Conservation (phyloP, 2,113 vertebrate genomes). For the Daubentonia madagascariensis region DNA sequence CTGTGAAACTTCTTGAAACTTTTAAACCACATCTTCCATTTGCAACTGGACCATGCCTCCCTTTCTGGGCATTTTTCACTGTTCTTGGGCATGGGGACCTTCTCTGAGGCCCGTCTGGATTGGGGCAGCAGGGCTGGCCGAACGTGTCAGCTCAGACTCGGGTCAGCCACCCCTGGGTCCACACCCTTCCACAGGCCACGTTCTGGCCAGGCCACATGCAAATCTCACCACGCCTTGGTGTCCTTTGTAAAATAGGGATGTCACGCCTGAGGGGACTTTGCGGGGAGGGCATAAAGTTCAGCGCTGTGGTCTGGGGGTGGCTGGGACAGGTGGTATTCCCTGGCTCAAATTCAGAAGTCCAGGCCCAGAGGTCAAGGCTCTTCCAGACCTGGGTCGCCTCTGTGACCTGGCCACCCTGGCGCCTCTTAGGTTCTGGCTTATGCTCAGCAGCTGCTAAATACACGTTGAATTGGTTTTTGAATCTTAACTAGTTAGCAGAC, state of each 20-base stretch:
- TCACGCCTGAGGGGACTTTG: background rate
- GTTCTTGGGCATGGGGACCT: background rate
- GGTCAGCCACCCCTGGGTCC: background rate
- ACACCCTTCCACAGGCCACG: too few species aligned
- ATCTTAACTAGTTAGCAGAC: background rate
- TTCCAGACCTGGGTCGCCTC: background rate
- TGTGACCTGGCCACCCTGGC: background rate
- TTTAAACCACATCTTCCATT: rapidly evolving
- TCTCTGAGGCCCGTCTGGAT: too few species aligned
- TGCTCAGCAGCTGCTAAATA: background rate
- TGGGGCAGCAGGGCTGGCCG: too few species aligned
- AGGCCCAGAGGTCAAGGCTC: background rate
- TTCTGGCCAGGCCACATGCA: background rate
- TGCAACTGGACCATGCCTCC: background rate
- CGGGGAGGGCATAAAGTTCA: too few species aligned
- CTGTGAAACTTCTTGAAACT: rapidly evolving
- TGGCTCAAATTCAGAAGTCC: background rate
- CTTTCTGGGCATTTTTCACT: rapidly evolving
- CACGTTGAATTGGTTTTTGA: background rate
- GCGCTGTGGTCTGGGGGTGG: background rate
- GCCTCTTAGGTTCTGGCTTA: background rate
- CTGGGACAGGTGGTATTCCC: background rate
- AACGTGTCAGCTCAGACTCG: background rate
- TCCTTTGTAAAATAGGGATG: background rate
- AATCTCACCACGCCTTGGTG: background rate